Evolutionary conservation across 2,113 vertebrate genomes (phyloP), one percentile per base, ranked within the genome.

Genomic region (Oreotrochilus melanogaster): DNA sequence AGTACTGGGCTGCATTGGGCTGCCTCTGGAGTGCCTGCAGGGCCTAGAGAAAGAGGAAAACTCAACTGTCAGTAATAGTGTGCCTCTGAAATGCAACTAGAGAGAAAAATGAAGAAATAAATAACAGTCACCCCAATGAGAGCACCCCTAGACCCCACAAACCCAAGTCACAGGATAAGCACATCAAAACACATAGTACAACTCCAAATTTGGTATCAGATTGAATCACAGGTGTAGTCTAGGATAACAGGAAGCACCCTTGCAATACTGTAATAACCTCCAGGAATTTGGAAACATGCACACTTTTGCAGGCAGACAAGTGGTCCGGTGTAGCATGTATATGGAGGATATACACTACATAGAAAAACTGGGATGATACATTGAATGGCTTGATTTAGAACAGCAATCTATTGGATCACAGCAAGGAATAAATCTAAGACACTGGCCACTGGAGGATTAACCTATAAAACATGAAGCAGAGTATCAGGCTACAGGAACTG

Each of bases 1-100:
- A 99, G 94, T 99, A 99, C 95, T 99, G 99, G 69, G 99, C 99
- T 37, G 99, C 99, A 90, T 99, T 99, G 43, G 99, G 99, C 96
- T 99, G 99, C 78, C 99, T 98, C 96, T 99, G 99, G 60, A 99
- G 97, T 5, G 99, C 99, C 92, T 99, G 99, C 39, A 99, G 97
- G 76, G 99, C 99, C 99, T 99, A 80, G 88, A 74, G 31, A 94
- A 88, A 94, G 56, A 87, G 3, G 30, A 70, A 78, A 87, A 88
- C 33, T 9, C 65, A 50, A 15, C 15, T 54, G 61, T 87, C 65
- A 95, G 48, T 69, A 74, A 56, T 30, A 81, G 51, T 5, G 1
- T 23, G 39, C 16, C 10, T 7, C 51, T 72, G 39, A 66, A 89
- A 86, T 10, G 14, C 3, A 12, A 81, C 54, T 84, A 73, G 70